phyloP scores from a whole-genome alignment of 2,113 vertebrate genomes.

The Ptychochromis oligacanthus region DNA sequence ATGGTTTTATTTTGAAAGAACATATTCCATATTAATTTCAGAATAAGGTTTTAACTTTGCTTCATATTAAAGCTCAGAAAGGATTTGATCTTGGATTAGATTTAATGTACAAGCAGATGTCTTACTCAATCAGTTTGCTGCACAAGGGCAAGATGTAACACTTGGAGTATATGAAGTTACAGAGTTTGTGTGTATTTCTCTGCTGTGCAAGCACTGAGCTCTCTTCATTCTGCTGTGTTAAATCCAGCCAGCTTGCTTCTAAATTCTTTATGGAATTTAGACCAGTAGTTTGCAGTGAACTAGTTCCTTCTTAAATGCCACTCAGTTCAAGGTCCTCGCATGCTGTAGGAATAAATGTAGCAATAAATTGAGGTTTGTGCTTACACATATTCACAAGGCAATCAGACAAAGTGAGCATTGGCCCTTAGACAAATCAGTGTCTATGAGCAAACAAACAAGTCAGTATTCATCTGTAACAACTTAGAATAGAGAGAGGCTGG shows the following conservation, averaged over 20 bases:
- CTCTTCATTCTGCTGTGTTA: conserved; percentile 10
- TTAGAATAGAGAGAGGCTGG: conserved; percentile 15
- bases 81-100: conserved; percentile 44
- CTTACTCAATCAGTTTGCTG: neutral
- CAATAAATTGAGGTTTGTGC: conserved; percentile 17
- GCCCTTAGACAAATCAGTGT: conserved; percentile 6
- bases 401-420: conserved; percentile 17
- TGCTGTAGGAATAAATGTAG: neutral
- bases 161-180: neutral
- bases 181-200: neutral
- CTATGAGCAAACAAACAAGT: neutral
- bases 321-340: neutral
- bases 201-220: neutral
- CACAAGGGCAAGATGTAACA: neutral
- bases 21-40: conserved; percentile 13
- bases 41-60: conserved; percentile 22
- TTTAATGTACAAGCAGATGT: conserved; percentile 4
- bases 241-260: conserved; percentile 8
- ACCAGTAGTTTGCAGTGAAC: conserved; percentile 14
- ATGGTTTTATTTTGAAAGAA: neutral
- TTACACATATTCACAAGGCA: conserved; percentile 13
- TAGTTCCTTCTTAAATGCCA: neutral
- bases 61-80: conserved; percentile 27
- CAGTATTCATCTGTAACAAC: conserved; percentile 17
- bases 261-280: conserved; percentile 57